Conservation (phyloP, 2,888 invertebrate genomes). For the Drosophila trichaetosa region DNA sequence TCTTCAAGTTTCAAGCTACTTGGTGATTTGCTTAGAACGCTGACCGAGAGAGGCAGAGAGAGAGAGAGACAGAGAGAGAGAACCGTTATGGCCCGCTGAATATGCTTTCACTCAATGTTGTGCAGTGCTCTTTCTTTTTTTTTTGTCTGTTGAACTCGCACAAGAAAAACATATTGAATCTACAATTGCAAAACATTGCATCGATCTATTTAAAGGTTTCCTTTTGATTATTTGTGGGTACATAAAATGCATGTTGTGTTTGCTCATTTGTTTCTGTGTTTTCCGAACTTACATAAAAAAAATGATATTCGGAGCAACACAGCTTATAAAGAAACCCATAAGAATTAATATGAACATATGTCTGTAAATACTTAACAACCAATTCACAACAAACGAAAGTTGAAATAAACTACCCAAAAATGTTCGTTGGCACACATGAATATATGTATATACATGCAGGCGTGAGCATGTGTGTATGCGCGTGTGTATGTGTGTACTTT, state of each 20-base stretch:
- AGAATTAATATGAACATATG: neutral
- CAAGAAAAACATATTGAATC: conserved; percentile 10
- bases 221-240: neutral
- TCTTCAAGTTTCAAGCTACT: neutral
- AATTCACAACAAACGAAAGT: conserved; percentile 37
- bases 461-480: neutral
- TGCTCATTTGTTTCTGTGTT: neutral
- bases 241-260: neutral
- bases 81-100: conserved; percentile 43
- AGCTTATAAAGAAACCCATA: neutral
- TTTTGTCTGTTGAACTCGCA: conserved; percentile 7
- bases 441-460: neutral
- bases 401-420: conserved; percentile 5
- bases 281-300: neutral
- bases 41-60: neutral
- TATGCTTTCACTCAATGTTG: conserved; percentile 24
- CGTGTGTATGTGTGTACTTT: neutral
- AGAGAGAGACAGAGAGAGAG: neutral
- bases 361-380: conserved; percentile 17
- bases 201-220: conserved; percentile 33
- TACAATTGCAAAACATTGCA: conserved; percentile 30
- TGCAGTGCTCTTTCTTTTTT: neutral
- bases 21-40: neutral
- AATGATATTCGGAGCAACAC: neutral
- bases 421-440: neutral